These are phyloP conservation scores for Galaxea fascicularis DNA, from an alignment of 92 coral and sea anemone genomes.

Conservation along the genomic window DNA sequence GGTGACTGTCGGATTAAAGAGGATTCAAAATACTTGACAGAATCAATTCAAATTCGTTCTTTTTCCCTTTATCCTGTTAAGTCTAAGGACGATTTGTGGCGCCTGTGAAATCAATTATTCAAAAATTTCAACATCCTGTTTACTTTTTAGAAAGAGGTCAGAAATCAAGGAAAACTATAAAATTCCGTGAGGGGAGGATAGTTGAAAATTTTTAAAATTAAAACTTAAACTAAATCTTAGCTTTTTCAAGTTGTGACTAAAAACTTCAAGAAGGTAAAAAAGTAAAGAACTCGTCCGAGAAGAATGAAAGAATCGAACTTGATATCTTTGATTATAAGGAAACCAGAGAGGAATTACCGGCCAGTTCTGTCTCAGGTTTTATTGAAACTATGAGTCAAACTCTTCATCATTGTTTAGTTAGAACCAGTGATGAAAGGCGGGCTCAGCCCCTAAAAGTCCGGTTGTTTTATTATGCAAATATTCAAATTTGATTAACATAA, in stretches of 20 bases:
- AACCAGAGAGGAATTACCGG: too few species aligned
- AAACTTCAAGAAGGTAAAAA: too few species aligned
- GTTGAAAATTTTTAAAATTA: not conserved
- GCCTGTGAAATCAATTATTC: slow-evolving; percentile 19
- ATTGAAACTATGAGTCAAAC: too few species aligned
- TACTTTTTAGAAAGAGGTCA: slow-evolving; percentile 12
- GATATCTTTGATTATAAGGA: too few species aligned
- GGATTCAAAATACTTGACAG: not conserved
- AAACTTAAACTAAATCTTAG: not conserved
- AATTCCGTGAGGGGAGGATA: not conserved
- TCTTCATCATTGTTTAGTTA: too few species aligned
- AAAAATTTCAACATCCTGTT: not conserved
- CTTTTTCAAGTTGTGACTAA: not conserved
- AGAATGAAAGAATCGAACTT: too few species aligned
- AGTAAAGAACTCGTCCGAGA: too few species aligned
- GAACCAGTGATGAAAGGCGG: too few species aligned
- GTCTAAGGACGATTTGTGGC: not conserved
- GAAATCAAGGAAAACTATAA: not conserved
- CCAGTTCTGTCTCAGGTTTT: too few species aligned
- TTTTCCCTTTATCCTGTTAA: not conserved
- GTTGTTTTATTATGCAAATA: too few species aligned
- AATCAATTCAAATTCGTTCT: not conserved
- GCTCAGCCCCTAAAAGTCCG: too few species aligned
- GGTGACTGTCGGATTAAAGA: not conserved
- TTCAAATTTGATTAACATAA: too few species aligned